Conservation (phyloP, 2,113 vertebrate genomes). For the Hippocampus abdominalis region DNA sequence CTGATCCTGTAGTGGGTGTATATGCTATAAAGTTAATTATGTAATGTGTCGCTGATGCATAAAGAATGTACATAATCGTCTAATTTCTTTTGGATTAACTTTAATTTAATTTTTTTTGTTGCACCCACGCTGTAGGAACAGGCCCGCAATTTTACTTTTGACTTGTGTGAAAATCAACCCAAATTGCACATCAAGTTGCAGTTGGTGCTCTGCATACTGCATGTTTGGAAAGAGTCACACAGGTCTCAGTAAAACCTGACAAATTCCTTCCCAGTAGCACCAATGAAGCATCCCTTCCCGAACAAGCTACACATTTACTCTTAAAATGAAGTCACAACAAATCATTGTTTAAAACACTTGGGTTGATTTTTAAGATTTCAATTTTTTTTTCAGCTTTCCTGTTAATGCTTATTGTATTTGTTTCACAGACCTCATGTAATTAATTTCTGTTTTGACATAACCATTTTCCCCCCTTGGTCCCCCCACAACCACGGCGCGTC, state of each 20-base stretch:
- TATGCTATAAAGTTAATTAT: slow-evolving; percentile 2
- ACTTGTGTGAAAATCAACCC: slow-evolving; percentile 41
- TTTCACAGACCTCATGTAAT: slow-evolving; percentile 59
- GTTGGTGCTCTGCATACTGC: background rate
- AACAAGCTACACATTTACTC: background rate
- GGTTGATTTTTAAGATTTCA: slow-evolving; percentile 36
- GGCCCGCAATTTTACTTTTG: slow-evolving; percentile 9
- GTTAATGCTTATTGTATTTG: slow-evolving; percentile 57
- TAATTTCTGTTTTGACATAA: slow-evolving; percentile 66
- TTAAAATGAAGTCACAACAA: background rate
- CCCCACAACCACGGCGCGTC: slow-evolving; percentile 57
- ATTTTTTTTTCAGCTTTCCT: slow-evolving; percentile 28
- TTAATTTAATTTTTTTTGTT: background rate
- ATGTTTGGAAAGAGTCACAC: background rate
- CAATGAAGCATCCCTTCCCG: background rate
- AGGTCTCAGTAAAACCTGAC: background rate
- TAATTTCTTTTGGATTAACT: background rate
- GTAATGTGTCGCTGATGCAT: background rate
- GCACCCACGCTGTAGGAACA: slow-evolving; percentile 11
- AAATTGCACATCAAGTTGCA: background rate
- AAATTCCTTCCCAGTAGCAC: background rate
- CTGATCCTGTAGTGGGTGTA: slow-evolving; percentile 12
- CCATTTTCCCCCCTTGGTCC: slow-evolving; percentile 62
- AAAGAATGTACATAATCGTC: background rate
- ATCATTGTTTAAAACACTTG: slow-evolving; percentile 5